A percentile compares a stretch with the other conserved stretches of the same genome.
Evolutionary conservation across 2,113 vertebrate genomes (phyloP).

Genomic region (Nanorana parkeri): DNA sequence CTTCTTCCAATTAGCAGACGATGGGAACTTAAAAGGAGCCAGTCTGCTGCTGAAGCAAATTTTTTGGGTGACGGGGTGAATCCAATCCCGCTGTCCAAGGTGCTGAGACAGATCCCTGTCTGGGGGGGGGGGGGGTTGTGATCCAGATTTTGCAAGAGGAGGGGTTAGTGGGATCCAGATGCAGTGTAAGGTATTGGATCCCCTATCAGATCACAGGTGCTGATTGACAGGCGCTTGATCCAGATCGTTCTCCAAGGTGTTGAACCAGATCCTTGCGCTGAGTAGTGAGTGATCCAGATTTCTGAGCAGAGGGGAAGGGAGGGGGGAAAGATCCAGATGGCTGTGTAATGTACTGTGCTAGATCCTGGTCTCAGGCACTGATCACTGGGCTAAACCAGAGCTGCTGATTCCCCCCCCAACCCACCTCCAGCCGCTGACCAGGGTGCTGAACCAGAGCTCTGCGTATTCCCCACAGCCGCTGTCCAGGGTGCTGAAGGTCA

Average conservation of each 20-base stretch:
- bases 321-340: too few relatives aligned
- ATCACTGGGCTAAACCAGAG: too few relatives aligned
- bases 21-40: neutral
- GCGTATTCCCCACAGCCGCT: neutral
- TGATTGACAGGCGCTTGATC: neutral
- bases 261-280: neutral
- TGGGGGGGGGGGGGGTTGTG: slow-evolving; percentile 22
- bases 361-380: too few relatives aligned
- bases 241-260: slow-evolving; percentile 6
- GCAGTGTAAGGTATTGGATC: neutral
- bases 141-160: neutral
- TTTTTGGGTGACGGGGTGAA: neutral
- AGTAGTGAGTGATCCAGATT: too few relatives aligned
- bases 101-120: neutral
- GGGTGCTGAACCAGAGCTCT: neutral
- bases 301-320: too few relatives aligned
- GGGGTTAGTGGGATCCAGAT: slow-evolving; percentile 5
- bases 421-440: neutral
- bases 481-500: slow-evolving; percentile 45
- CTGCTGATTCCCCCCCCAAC: too few relatives aligned
- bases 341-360: too few relatives aligned
- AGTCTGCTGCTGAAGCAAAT: neutral
- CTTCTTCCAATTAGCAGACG: neutral
- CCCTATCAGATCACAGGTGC: slow-evolving; percentile 5
- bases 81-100: neutral